Evolutionary conservation across 2,797 vertebrate species (phyloP).

Genomic region (Trichosurus vulpecula): DNA sequence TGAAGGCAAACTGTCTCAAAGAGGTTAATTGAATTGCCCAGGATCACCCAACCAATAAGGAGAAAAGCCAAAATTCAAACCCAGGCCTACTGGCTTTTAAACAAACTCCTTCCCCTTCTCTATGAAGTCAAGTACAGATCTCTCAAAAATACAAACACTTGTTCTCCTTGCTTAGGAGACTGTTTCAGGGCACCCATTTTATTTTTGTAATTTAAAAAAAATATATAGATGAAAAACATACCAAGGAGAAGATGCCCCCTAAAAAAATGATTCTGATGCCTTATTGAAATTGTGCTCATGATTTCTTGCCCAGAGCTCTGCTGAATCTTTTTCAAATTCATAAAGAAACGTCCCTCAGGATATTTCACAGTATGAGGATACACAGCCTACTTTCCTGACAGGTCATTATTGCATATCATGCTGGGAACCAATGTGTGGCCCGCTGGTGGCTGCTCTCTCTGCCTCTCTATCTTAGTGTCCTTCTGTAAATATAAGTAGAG

Average conservation of each 20-base stretch:
- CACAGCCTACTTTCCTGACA: conserved; percentile 87
- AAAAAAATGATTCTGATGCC: conserved; percentile 52
- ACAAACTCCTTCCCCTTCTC: background rate
- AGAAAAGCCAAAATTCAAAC: conserved; percentile 63
- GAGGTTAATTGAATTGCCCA: conserved; percentile 17
- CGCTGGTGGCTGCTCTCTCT: conserved; percentile 57
- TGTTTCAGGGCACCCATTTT: conserved; percentile 64
- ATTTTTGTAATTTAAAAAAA: conserved; percentile 75
- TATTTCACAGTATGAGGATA: conserved; percentile 85
- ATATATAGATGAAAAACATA: conserved; percentile 70
- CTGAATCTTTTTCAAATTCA: conserved; percentile 87
- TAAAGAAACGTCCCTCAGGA: conserved; percentile 88
- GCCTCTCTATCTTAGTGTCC: conserved; percentile 46
- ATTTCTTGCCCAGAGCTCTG: conserved; percentile 82
- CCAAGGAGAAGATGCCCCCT: conserved; percentile 63
- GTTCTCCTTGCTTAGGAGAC: conserved; percentile 42
- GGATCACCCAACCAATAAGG: conserved; percentile 50
- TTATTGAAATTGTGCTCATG: conserved; percentile 86
- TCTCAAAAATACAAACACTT: conserved; percentile 58
- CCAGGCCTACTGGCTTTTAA: background rate
- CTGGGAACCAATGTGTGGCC: conserved; percentile 78
- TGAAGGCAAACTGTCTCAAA: background rate
- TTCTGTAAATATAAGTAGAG: conserved; percentile 71
- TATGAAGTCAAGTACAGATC: conserved; percentile 21
- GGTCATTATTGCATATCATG: conserved; percentile 90